phyloP scores from a whole-genome alignment of 2,888 invertebrate genomes.

The Drosophila paranaensis region DNA sequence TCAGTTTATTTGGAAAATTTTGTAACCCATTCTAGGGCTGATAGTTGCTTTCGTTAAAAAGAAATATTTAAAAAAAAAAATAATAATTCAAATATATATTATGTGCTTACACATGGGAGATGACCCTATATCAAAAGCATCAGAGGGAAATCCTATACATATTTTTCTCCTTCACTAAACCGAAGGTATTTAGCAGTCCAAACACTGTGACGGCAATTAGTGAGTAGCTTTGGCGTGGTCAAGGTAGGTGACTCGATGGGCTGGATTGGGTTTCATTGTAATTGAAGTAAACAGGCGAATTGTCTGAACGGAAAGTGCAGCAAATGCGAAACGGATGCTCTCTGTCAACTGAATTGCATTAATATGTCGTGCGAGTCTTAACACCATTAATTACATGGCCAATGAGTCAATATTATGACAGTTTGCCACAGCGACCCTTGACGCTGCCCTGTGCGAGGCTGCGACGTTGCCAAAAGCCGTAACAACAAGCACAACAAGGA shows the following conservation, averaged over 20 bases:
- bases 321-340: slow-evolving; percentile 60
- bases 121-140: too few relatives aligned
- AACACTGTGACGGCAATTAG: too few relatives aligned
- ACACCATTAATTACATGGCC: slow-evolving; percentile 75
- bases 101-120: too few relatives aligned
- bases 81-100: too few relatives aligned
- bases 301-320: slow-evolving; percentile 24
- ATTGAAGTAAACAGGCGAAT: slow-evolving; percentile 79
- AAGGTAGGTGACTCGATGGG: background rate
- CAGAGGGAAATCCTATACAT: too few relatives aligned
- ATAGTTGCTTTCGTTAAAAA: too few relatives aligned
- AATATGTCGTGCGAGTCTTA: slow-evolving; percentile 71
- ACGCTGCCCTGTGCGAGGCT: background rate
- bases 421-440: slow-evolving; percentile 45
- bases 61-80: too few relatives aligned
- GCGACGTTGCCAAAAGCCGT: background rate
- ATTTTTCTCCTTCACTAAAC: too few relatives aligned
- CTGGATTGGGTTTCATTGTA: slow-evolving; percentile 58
- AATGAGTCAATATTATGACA: slow-evolving; percentile 77
- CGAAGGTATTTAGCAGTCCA: too few relatives aligned
- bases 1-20: too few relatives aligned
- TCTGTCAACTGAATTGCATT: slow-evolving; percentile 72
- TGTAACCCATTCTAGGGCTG: too few relatives aligned
- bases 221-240: background rate
- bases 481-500: slow-evolving; percentile 5